Conservation (phyloP, 2,113 vertebrate species). For the Lagenorhynchus albirostris region DNA sequence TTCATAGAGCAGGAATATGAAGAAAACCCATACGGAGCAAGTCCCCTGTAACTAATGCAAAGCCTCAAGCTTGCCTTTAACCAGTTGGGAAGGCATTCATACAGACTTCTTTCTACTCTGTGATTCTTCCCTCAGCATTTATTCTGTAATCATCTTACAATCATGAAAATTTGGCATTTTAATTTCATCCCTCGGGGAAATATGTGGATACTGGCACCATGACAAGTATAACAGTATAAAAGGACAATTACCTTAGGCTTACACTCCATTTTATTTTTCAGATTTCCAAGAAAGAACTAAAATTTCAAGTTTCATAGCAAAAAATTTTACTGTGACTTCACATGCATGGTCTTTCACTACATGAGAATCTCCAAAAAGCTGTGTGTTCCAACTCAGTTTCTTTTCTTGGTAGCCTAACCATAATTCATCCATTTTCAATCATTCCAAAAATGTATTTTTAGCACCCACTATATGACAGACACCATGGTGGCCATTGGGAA, state of each 20-base stretch:
- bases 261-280: constrained; percentile 73
- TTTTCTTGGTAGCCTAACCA: not conserved
- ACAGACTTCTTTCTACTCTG: constrained; percentile 73
- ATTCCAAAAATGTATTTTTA: not conserved
- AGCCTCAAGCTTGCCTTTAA: constrained; percentile 39
- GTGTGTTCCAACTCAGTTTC: not conserved
- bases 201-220: constrained; percentile 79
- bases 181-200: constrained; percentile 79
- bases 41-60: not conserved
- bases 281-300: constrained; percentile 78
- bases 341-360: not conserved
- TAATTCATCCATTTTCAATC: not conserved
- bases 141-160: constrained; percentile 80
- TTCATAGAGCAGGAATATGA: constrained; percentile 37
- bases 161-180: constrained; percentile 81
- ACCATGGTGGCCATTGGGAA: not conserved
- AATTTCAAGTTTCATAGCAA: constrained; percentile 62
- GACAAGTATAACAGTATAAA: constrained; percentile 84
- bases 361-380: not conserved
- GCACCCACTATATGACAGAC: not conserved
- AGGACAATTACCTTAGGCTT: constrained; percentile 83
- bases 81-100: constrained; percentile 61
- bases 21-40: constrained; percentile 41
- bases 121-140: constrained; percentile 72
- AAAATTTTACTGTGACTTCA: not conserved